Percentiles rank a stretch among this genome's conserved stretches.
phyloP scores from a whole-genome alignment of 2,797 vertebrate genomes.

The Danio aesculapii region DNA sequence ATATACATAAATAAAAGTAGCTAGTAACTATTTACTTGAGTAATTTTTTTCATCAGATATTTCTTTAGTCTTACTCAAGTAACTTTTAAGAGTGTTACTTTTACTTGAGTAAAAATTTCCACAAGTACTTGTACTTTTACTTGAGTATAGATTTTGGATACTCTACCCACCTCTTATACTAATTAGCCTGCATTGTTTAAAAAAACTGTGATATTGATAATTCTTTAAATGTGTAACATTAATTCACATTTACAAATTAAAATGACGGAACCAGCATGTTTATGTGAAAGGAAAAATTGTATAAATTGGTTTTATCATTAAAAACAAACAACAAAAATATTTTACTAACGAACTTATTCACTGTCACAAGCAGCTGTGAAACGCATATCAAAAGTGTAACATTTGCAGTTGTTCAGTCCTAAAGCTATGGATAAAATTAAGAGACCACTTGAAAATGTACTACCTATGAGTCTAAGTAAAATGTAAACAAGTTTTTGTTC shows the following conservation, averaged over 20 bases:
- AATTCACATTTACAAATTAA: background rate
- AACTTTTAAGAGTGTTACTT: too few relatives aligned
- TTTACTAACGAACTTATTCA: background rate
- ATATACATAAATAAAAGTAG: too few relatives aligned
- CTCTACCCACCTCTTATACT: too few relatives aligned
- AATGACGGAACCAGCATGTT: background rate
- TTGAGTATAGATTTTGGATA: too few relatives aligned
- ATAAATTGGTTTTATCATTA: background rate
- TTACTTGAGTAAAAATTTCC: too few relatives aligned
- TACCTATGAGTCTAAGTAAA: too few relatives aligned
- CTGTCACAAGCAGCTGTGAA: background rate
- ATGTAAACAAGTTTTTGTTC: too few relatives aligned
- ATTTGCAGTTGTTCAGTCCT: background rate
- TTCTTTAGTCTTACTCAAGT: too few relatives aligned
- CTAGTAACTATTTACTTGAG: too few relatives aligned
- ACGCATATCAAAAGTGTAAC: background rate
- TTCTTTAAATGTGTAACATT: background rate
- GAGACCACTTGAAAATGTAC: too few relatives aligned
- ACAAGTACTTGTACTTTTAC: too few relatives aligned
- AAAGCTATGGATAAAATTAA: background rate
- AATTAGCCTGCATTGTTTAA: background rate
- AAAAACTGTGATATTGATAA: background rate
- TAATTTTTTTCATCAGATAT: too few relatives aligned
- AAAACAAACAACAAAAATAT: background rate
- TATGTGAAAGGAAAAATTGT: background rate